Evolutionary conservation across 2,888 invertebrate species (phyloP).

Genomic region (Amorpha juglandis): DNA sequence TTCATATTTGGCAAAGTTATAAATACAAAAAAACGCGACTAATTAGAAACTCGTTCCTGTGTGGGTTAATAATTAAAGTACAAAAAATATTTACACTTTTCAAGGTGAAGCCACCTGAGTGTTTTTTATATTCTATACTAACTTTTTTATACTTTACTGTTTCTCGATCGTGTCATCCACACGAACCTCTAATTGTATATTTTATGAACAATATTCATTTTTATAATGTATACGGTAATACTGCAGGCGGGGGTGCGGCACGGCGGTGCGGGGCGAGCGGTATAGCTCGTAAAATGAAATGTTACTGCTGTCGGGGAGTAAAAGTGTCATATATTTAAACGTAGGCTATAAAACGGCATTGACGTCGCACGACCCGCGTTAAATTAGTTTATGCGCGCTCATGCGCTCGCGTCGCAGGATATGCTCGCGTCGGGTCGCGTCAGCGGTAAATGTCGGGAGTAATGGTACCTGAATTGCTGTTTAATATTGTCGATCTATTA

Average conservation of each 20-base stretch:
- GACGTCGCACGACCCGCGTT: slow-evolving; percentile 21
- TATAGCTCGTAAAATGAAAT: slow-evolving; percentile 42
- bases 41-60: too few species aligned
- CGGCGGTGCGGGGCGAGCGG: slow-evolving; percentile 19
- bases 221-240: slow-evolving; percentile 22
- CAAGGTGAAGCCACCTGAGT: too few species aligned
- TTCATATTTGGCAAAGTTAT: too few species aligned
- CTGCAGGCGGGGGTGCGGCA: slow-evolving; percentile 5
- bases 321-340: slow-evolving; percentile 61
- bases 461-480: neutral
- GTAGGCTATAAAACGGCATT: slow-evolving; percentile 45
- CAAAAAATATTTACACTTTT: too few species aligned
- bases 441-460: neutral
- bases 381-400: slow-evolving; percentile 27
- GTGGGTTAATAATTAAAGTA: too few species aligned
- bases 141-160: neutral
- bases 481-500: neutral
- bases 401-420: slow-evolving; percentile 6
- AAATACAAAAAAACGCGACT: too few species aligned
- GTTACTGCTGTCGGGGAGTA: slow-evolving; percentile 46
- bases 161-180: neutral
- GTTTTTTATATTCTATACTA: neutral
- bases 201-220: slow-evolving; percentile 22
- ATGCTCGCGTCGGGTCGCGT: neutral
- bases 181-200: slow-evolving; percentile 16